Evolutionary conservation across 2,888 invertebrate species (phyloP).

Genomic region (Nemapogon koenigi): DNA sequence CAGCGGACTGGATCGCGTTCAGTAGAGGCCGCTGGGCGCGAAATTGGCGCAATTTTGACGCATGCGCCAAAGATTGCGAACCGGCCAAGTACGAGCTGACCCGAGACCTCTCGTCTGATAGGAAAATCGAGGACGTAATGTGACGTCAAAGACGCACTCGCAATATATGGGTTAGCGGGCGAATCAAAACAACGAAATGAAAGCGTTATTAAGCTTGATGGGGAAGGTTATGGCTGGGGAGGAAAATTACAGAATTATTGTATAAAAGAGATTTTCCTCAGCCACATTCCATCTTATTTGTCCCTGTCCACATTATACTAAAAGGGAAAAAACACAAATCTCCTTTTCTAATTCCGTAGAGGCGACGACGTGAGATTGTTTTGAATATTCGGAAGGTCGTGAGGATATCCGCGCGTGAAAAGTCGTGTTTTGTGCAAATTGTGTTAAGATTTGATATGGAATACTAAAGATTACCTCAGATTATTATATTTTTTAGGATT

Average conservation of each 20-base stretch:
- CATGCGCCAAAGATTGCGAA: conserved; percentile 48
- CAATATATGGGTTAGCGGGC: conserved; percentile 32
- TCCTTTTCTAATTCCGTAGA: conserved; percentile 30
- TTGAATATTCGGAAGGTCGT: conserved; percentile 34
- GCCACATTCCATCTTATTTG: conserved; percentile 22
- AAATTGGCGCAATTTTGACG: conserved; percentile 62
- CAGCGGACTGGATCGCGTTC: conserved; percentile 42
- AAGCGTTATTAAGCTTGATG: conserved; percentile 25
- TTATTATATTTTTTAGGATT: too few species aligned
- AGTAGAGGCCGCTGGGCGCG: conserved; percentile 53
- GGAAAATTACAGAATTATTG: conserved; percentile 8
- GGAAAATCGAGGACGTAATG: conserved; percentile 60
- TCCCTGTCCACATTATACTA: conserved; percentile 28
- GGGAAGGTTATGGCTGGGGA: conserved; percentile 7
- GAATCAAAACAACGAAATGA: conserved; percentile 29
- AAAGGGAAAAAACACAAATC: conserved; percentile 30
- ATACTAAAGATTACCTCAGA: too few species aligned
- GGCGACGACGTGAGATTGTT: conserved; percentile 29
- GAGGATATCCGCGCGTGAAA: too few species aligned
- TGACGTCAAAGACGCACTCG: conserved; percentile 48
- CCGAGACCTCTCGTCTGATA: conserved; percentile 53
- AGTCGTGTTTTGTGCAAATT: too few species aligned
- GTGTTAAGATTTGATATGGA: too few species aligned
- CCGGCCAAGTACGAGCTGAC: conserved; percentile 50
- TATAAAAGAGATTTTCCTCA: conserved; percentile 22